Conservation (phyloP, 2,888 invertebrate species). For the Rhagium mordax region DNA sequence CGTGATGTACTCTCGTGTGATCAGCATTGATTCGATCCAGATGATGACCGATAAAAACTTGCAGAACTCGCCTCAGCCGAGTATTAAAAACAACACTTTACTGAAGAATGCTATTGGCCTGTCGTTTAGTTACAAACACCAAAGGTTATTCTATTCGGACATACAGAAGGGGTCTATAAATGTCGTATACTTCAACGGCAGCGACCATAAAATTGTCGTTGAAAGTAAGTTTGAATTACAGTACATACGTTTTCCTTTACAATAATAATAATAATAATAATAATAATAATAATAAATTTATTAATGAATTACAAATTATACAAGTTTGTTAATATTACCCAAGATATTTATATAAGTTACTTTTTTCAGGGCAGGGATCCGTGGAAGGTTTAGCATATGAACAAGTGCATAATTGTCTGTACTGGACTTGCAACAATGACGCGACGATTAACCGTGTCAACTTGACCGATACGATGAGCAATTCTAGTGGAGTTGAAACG, state of each 20-base stretch:
- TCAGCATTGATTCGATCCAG: slow-evolving; percentile 86
- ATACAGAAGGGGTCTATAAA: slow-evolving; percentile 90
- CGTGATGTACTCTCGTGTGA: slow-evolving; percentile 87
- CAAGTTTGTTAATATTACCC: too few species aligned
- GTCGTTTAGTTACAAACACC: slow-evolving; percentile 81
- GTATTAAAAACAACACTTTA: slow-evolving; percentile 79
- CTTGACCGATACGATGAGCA: slow-evolving; percentile 69
- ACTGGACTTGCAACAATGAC: slow-evolving; percentile 90
- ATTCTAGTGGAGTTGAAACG: slow-evolving; percentile 69
- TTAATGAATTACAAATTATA: too few species aligned
- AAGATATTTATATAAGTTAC: too few species aligned
- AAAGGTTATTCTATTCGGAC: slow-evolving; percentile 88
- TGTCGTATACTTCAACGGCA: slow-evolving; percentile 86
- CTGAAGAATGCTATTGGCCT: slow-evolving; percentile 92
- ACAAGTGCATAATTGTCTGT: slow-evolving; percentile 78
- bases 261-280: too few species aligned
- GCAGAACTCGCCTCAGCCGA: slow-evolving; percentile 84
- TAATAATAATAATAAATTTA: too few species aligned
- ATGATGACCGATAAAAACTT: slow-evolving; percentile 81
- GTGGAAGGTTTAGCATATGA: slow-evolving; percentile 92
- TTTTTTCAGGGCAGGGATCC: slow-evolving; percentile 81
- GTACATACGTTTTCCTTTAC: not conserved
- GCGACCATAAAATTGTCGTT: slow-evolving; percentile 79
- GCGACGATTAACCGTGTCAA: slow-evolving; percentile 79
- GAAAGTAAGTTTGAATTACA: slow-evolving; percentile 72